Percentiles rank a stretch among this genome's conserved stretches.
Conservation (phyloP, 1,140 invertebrate genomes). For the Drosophila repleta region DNA sequence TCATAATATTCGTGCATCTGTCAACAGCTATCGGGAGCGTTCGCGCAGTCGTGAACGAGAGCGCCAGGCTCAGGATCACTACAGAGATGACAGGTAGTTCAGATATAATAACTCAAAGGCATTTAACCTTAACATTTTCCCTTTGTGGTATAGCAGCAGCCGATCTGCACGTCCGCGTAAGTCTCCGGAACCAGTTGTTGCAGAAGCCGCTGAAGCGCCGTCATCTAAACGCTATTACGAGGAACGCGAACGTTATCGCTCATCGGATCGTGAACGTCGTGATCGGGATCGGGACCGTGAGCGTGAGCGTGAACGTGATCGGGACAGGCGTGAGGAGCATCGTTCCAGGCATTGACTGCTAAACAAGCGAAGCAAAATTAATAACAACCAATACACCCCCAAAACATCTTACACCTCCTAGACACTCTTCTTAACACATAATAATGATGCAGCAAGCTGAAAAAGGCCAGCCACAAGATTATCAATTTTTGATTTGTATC, state of each 20-base stretch:
- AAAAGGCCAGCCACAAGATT: conserved; percentile 51
- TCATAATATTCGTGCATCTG: not conserved
- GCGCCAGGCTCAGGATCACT: conserved; percentile 86
- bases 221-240: conserved; percentile 88
- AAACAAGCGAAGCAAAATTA: conserved; percentile 62
- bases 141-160: conserved; percentile 82
- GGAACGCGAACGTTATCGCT: conserved; percentile 90
- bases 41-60: conserved; percentile 86
- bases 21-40: conserved; percentile 85
- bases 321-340: conserved; percentile 89
- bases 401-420: conserved; percentile 44
- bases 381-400: conserved; percentile 19
- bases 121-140: not conserved
- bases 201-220: conserved; percentile 85
- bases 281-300: conserved; percentile 88
- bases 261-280: conserved; percentile 87
- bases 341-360: conserved; percentile 88
- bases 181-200: conserved; percentile 85
- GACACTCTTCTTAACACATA: conserved; percentile 64
- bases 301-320: conserved; percentile 87
- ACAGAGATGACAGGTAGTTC: conserved; percentile 90
- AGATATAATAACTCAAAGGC: not conserved
- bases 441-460: conserved; percentile 55
- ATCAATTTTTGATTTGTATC: conserved; percentile 76
- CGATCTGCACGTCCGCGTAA: conserved; percentile 87